Evolutionary conservation across 2,797 vertebrate species (phyloP).

Genomic region (Acipenser transmontanus): DNA sequence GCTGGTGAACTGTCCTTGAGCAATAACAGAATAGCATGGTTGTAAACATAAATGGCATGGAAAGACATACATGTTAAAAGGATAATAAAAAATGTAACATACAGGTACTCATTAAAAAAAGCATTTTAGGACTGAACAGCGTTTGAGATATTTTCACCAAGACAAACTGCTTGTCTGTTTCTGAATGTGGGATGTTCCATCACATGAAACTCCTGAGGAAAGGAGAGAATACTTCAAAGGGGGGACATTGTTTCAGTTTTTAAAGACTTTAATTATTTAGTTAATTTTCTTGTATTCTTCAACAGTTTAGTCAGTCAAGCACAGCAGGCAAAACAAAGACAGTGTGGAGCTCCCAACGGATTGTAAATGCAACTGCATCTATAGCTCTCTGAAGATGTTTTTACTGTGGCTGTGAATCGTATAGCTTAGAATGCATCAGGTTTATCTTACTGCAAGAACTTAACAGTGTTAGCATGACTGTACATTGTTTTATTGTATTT

Average conservation of each 20-base stretch:
- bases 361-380: neutral
- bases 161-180: neutral
- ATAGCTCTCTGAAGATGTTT: neutral
- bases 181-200: neutral
- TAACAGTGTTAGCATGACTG: too few species aligned
- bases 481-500: too few species aligned
- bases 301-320: neutral
- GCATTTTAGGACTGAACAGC: neutral
- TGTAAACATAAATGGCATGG: too few species aligned
- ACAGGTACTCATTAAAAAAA: neutral
- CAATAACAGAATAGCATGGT: too few species aligned
- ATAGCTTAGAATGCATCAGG: too few species aligned
- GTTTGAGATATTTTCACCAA: neutral
- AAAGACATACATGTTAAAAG: too few species aligned
- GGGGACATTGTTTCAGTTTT: neutral
- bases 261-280: neutral
- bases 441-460: too few species aligned
- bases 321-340: neutral
- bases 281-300: neutral
- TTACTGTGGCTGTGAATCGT: too few species aligned
- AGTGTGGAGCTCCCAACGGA: neutral
- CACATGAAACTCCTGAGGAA: neutral
- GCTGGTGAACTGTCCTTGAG: too few species aligned
- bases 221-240: neutral
- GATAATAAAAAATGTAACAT: neutral